Evolutionary conservation across 1,140 invertebrate species (phyloP), one percentile per base, ranked within the genome.

Genomic region (Lepidurus packardi): DNA sequence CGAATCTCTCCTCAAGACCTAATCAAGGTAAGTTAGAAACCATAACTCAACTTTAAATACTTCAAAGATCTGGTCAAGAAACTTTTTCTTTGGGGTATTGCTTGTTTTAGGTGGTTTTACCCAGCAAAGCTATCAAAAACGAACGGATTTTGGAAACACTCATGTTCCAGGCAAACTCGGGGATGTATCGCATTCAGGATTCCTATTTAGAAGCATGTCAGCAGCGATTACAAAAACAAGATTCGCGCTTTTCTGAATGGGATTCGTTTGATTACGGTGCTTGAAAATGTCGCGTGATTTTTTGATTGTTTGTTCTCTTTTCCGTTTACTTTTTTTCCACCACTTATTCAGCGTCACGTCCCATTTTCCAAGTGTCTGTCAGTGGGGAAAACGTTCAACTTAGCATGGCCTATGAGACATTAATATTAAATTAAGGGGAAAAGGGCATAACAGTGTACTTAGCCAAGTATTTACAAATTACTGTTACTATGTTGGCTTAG

Each of bases 91-190:
- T 24, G 4, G 0, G 7, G 24, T 75, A 7, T 75, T 78, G 79
- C 77, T 34, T 34, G 82, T 86, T 86, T 7, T 85, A 92, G 91
- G 92, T 95, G 81, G 94, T 97, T 53, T 86, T 97, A 80, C 95
- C 94, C 73, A 94, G 93, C 53, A 97, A 96, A 85, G 93, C 94
- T 16, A 95, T 97, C 81, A 95, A 93, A 83, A 95, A 97, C 84
- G 94, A 97, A 84, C 88, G 92, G 43, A 97, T 97, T 80, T 88
- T 97, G 79, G 94, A 96, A 85, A 97, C 95, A 0, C 86, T 97
- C 41, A 94, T 96, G 92, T 93, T 92, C 83, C 95, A 97, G 87
- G 94, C 94, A 44, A 95, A 95, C 84, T 91, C 93, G 1, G 95
- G 95, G 21, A 96, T 95, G 87, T 97, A 95, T 85, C 88, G 94